Base-by-base conservation (phyloP, 2,888 invertebrate genomes). In the Thysanoteuthis rhombus region DNA sequence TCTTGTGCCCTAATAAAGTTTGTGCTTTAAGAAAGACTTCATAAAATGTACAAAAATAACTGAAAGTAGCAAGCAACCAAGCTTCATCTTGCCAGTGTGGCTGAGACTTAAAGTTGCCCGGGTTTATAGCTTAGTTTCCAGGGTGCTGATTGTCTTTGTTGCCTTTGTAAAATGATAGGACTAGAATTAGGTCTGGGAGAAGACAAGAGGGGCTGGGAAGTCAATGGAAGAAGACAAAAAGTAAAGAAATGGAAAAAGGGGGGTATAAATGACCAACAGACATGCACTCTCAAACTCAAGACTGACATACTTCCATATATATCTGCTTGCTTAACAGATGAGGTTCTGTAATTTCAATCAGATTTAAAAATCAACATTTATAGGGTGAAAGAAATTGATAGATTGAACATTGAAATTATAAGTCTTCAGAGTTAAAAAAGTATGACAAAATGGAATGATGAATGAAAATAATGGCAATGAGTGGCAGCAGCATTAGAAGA, bases 1-100 rank as follows among this genome's bases (percentile, higher is more conserved):
- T n/a, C 32, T 75, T 75, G 75, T 75, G 75, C 75, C 16, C 75
- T 75, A 75, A 75, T 75, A 75, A 75, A n/a, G 75, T 75, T 75
- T 75, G 75, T 75, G 75, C 75, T 75, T 75, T n/a, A 75, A 75
- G 75, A 75, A 75, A 75, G 75, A 75, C n/a, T 75, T 75, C n/a
- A 75, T 75, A n/a, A 75, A 75, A 75, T 16, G 75, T 75, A 75
- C n/a, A 75, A 75, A 75, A 75, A 75, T 75, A 75, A 75, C 19
- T 75, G 32, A 75, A 75, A 75, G 75, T 32, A n/a, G n/a, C 75
- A n/a, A n/a, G n/a, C 75, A 75, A 75, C 75, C n/a, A n/a, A 75
- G 75, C 75, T 32, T 52, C 25, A 52, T 52, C 25, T 75, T 75
- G 75, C 75, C 75, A 75, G 52, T 25, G 16, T 42, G 42, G 42